Percentiles rank a stretch among this genome's conserved stretches.
Conservation (phyloP, 2,113 vertebrate genomes). For the Triplophysa rosa region DNA sequence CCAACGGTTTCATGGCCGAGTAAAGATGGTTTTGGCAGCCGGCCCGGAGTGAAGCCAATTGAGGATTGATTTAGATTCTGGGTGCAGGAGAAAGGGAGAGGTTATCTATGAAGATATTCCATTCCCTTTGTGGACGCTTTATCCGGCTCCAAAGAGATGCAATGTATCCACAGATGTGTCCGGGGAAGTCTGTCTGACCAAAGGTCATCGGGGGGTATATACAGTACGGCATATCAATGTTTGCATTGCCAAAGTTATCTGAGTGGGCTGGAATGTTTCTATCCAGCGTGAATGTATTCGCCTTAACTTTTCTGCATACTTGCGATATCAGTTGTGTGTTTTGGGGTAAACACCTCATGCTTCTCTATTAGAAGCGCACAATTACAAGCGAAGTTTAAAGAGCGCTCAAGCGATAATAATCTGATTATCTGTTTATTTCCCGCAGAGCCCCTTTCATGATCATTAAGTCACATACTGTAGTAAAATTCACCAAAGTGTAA, state of each 20-base stretch:
- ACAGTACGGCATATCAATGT: neutral
- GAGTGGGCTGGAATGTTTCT: conserved; percentile 10
- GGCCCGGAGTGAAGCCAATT: conserved; percentile 52
- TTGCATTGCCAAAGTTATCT: neutral
- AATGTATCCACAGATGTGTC: conserved; percentile 47
- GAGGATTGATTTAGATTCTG: conserved; percentile 50
- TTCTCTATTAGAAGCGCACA: too few relatives aligned
- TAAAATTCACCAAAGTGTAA: neutral
- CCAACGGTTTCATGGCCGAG: conserved; percentile 52
- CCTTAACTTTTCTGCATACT: neutral
- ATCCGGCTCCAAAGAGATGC: conserved; percentile 60
- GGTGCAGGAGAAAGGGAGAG: conserved; percentile 28
- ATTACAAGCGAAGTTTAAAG: too few relatives aligned
- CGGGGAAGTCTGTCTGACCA: conserved; percentile 26
- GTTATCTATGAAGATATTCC: conserved; percentile 46
- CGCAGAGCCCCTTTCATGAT: too few relatives aligned
- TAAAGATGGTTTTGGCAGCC: conserved; percentile 60
- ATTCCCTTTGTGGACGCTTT: conserved; percentile 58
- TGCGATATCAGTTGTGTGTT: neutral
- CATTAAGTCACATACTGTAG: conserved; percentile 1
- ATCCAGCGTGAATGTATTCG: too few relatives aligned
- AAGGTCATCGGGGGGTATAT: conserved; percentile 32
- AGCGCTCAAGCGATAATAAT: too few relatives aligned
- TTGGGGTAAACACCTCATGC: too few relatives aligned
- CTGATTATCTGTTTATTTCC: too few relatives aligned